A percentile compares a stretch with the other conserved stretches of the same genome.
Evolutionary conservation across 2,888 invertebrate genomes (phyloP).

Genomic region (Spodoptera exigua): DNA sequence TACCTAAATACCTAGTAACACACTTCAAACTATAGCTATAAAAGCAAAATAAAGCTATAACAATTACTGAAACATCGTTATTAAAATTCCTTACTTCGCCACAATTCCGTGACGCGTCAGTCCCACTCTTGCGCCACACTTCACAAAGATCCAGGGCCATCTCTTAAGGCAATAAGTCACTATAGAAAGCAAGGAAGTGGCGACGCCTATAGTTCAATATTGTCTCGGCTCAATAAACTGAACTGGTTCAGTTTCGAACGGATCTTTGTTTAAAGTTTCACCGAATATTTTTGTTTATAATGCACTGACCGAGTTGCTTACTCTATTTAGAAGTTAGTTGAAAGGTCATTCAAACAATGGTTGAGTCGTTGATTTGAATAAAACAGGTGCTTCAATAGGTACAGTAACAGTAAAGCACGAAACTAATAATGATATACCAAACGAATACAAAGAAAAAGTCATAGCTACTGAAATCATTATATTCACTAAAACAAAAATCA

Average conservation of each 20-base stretch:
- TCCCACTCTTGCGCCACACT: slow-evolving; percentile 60
- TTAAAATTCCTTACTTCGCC: slow-evolving; percentile 39
- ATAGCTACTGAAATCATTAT: too few relatives aligned
- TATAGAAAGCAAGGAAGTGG: slow-evolving; percentile 76
- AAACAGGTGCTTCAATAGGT: slow-evolving; percentile 26
- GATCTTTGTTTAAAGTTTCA: slow-evolving; percentile 64
- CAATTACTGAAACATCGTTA: slow-evolving; percentile 37
- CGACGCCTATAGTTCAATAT: slow-evolving; percentile 60
- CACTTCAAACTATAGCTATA: slow-evolving; percentile 28
- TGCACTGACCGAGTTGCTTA: slow-evolving; percentile 49
- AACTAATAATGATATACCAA: background rate
- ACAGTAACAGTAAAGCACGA: background rate
- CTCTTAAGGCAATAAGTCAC: slow-evolving; percentile 71
- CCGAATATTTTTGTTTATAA: slow-evolving; percentile 58
- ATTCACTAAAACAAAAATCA: too few relatives aligned
- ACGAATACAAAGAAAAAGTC: too few relatives aligned
- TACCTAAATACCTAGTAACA: slow-evolving; percentile 29
- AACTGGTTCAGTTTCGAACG: slow-evolving; percentile 67
- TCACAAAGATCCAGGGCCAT: slow-evolving; percentile 57
- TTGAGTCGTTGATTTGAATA: slow-evolving; percentile 25
- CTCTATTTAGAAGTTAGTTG: slow-evolving; percentile 26
- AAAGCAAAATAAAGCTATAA: too few relatives aligned
- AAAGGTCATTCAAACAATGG: slow-evolving; percentile 24
- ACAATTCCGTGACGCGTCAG: slow-evolving; percentile 50
- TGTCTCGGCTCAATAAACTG: slow-evolving; percentile 76